Evolutionary conservation across 2,888 invertebrate species (phyloP).

Genomic region (Torymus tubicola): DNA sequence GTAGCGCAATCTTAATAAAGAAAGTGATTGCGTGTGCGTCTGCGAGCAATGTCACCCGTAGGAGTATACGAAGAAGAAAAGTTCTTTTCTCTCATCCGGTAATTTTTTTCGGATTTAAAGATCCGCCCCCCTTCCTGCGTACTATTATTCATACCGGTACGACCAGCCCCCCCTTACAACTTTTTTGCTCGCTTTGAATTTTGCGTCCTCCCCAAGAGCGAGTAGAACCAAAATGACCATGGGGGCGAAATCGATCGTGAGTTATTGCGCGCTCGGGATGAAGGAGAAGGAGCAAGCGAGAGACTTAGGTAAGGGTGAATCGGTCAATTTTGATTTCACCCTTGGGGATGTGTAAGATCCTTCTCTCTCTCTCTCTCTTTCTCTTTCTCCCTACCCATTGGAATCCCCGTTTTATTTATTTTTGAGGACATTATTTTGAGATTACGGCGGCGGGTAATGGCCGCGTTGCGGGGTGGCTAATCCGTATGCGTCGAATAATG

Average conservation of each 20-base stretch:
- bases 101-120: conserved; percentile 33
- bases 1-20: not conserved
- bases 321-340: conserved; percentile 50
- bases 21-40: not conserved
- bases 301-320: conserved; percentile 11
- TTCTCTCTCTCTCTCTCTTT: no score
- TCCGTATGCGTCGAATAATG: not conserved
- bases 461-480: conserved; percentile 5
- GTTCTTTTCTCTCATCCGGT: conserved; percentile 3
- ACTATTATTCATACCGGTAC: conserved; percentile 50
- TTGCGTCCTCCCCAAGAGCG: conserved; percentile 22
- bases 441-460: conserved; percentile 11
- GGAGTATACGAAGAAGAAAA: not conserved
- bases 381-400: not conserved
- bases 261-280: conserved; percentile 45
- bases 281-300: not conserved
- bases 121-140: not conserved
- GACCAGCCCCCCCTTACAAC: conserved; percentile 17
- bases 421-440: conserved; percentile 44
- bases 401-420: conserved; percentile 30
- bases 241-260: conserved; percentile 56
- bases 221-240: conserved; percentile 53
- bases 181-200: conserved; percentile 47
- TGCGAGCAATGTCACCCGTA: not conserved
- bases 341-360: not conserved